These are phyloP conservation scores for Drosophila pandora DNA, from an alignment of 1,140 invertebrate genomes.

Conservation along the genomic window DNA sequence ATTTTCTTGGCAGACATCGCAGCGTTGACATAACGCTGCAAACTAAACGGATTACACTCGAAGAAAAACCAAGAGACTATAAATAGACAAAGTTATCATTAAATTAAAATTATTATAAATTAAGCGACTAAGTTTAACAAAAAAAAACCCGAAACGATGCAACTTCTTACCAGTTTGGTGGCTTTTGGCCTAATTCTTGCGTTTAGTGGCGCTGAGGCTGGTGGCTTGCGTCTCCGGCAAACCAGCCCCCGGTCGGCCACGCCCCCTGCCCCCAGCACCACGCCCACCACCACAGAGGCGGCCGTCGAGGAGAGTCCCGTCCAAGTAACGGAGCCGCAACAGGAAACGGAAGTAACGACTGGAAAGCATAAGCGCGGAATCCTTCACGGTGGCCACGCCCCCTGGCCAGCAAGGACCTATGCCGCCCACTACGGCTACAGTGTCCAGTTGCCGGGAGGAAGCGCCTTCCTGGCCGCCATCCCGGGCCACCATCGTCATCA, in stretches of 20 bases:
- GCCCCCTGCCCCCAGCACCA: conserved; percentile 30
- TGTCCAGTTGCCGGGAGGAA: conserved; percentile 62
- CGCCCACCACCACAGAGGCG: conserved; percentile 20
- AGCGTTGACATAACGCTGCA: conserved; percentile 67
- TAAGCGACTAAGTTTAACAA: neutral
- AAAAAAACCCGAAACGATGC: conserved; percentile 17
- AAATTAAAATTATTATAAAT: neutral
- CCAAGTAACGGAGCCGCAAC: conserved; percentile 12
- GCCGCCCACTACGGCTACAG: conserved; percentile 77
- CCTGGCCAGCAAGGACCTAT: conserved; percentile 71
- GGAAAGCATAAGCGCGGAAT: conserved; percentile 75
- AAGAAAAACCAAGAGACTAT: neutral
- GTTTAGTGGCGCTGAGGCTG: conserved; percentile 9
- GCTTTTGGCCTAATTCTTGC: conserved; percentile 23
- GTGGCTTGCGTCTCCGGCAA: conserved; percentile 48
- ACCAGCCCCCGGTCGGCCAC: conserved; percentile 30
- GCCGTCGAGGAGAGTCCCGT: neutral
- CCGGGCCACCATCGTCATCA: conserved; percentile 13
- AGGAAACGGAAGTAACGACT: conserved; percentile 23
- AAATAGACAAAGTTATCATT: too few relatives aligned
- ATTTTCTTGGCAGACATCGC: conserved; percentile 72
- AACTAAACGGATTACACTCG: conserved; percentile 25
- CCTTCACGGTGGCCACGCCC: conserved; percentile 46
- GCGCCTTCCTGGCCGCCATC: conserved; percentile 57
- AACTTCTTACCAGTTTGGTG: conserved; percentile 13